phyloP scores from a whole-genome alignment of 1,140 invertebrate species.

The Periplaneta americana region DNA sequence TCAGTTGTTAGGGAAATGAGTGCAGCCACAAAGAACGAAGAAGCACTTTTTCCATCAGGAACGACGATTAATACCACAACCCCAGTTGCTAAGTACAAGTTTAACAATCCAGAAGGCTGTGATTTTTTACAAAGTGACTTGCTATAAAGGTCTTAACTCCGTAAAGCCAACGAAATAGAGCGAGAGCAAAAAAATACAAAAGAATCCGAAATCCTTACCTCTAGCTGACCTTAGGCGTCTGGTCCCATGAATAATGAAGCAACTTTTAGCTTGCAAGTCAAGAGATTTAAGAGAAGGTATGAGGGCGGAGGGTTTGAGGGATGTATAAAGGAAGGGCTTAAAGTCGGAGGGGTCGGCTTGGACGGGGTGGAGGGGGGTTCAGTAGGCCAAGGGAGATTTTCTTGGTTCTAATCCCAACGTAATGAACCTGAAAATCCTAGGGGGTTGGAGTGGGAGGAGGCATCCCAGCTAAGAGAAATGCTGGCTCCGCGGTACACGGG shows the following conservation, averaged over 20 bases:
- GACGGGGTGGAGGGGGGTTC: neutral
- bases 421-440: slow-evolving; percentile 17
- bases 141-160: neutral
- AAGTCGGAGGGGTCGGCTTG: neutral
- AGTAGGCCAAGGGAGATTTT: slow-evolving; percentile 4
- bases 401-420: slow-evolving; percentile 16
- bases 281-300: slow-evolving; percentile 12
- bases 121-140: neutral
- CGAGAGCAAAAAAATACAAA: neutral
- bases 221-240: neutral
- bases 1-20: too few relatives aligned
- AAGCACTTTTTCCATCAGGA: neutral
- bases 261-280: slow-evolving; percentile 10
- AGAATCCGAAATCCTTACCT: neutral
- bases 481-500: neutral
- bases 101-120: neutral
- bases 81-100: neutral
- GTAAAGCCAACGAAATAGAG: neutral
- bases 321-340: neutral
- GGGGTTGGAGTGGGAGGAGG: neutral
- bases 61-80: neutral
- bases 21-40: too few relatives aligned
- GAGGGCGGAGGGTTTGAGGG: neutral
- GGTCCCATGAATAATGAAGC: slow-evolving; percentile 15
- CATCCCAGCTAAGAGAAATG: neutral